phyloP scores from a whole-genome alignment of 1,140 invertebrate species.

The Pomacea maculata region DNA sequence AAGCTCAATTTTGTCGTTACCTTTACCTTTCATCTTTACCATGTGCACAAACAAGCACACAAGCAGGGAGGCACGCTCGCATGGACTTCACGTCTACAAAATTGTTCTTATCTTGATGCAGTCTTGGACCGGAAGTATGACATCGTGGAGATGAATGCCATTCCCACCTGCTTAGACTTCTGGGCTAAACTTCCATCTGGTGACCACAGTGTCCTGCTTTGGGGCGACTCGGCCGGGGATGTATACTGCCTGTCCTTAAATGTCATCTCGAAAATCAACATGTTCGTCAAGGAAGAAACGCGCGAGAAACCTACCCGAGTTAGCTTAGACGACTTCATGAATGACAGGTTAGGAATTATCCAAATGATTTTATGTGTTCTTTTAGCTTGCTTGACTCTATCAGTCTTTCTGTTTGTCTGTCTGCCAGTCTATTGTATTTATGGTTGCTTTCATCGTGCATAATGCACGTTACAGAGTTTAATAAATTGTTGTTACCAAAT shows the following conservation, averaged over 20 bases:
- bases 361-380: too few species aligned
- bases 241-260: conserved; percentile 44
- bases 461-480: too few species aligned
- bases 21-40: too few species aligned
- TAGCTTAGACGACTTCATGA: conserved; percentile 10
- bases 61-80: too few species aligned
- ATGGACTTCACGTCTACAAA: too few species aligned
- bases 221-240: conserved; percentile 54
- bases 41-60: too few species aligned
- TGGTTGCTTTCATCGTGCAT: too few species aligned
- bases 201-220: conserved; percentile 43
- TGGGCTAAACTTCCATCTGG: conserved; percentile 45
- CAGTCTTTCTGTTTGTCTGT: too few species aligned
- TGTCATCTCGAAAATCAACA: conserved; percentile 45
- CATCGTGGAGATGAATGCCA: conserved; percentile 43
- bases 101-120: background rate
- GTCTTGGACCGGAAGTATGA: conserved; percentile 20
- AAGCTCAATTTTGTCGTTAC: too few species aligned
- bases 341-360: conserved; percentile 4
- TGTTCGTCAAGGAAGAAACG: conserved; percentile 33
- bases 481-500: too few species aligned
- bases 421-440: too few species aligned
- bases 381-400: too few species aligned
- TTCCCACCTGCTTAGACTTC: conserved; percentile 50
- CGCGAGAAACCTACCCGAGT: conserved; percentile 39